Evolutionary conservation across 2,797 vertebrate genomes (phyloP).

Genomic region (Lacerta viridis): DNA sequence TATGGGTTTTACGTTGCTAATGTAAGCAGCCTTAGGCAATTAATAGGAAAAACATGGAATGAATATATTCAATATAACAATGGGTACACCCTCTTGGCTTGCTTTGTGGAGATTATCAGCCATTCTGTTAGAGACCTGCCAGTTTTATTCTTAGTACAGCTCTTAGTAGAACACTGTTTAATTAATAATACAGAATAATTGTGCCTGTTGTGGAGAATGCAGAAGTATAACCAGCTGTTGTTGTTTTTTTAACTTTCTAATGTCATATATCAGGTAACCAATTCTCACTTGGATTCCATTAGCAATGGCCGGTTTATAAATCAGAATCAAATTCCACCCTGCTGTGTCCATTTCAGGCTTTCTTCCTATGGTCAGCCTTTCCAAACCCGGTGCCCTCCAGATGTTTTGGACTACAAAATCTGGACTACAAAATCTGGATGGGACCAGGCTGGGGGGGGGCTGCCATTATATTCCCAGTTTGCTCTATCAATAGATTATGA

Average conservation of each 20-base stretch:
- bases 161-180: background rate
- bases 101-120: background rate
- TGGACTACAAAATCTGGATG: too few relatives aligned
- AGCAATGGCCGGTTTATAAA: background rate
- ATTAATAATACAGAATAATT: background rate
- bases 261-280: background rate
- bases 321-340: background rate
- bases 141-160: background rate
- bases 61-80: background rate
- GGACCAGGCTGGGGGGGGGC: too few relatives aligned
- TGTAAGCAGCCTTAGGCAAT: background rate
- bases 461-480: background rate
- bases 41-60: background rate
- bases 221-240: background rate
- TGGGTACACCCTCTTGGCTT: background rate
- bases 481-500: background rate
- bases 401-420: too few relatives aligned
- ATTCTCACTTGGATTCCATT: background rate
- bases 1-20: background rate
- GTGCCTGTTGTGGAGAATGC: background rate
- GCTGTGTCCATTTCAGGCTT: background rate
- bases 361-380: too few relatives aligned
- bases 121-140: background rate
- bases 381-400: too few relatives aligned
- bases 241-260: background rate